Evolutionary conservation across 2,888 invertebrate species (phyloP).

Genomic region (Agrotis ipsilon): DNA sequence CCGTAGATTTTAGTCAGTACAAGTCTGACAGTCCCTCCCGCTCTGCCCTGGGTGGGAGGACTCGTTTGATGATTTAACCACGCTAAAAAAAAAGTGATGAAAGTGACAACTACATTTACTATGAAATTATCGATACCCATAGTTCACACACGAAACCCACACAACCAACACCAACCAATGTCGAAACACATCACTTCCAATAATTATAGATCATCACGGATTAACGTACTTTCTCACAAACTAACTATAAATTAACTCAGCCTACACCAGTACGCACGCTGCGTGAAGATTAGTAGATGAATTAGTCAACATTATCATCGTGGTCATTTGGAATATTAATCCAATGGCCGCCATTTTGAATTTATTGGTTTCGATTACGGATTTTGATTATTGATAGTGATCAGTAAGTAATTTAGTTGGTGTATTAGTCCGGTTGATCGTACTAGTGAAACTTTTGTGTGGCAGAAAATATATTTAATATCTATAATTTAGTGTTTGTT

Average conservation of each 20-base stretch:
- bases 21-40: no score
- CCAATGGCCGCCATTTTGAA: slow-evolving; percentile 44
- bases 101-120: neutral
- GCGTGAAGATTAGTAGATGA: slow-evolving; percentile 61
- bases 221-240: slow-evolving; percentile 61
- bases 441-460: no score
- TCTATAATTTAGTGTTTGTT: no score
- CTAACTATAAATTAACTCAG: slow-evolving; percentile 59
- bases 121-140: neutral
- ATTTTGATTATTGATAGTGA: slow-evolving; percentile 33
- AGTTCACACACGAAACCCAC: slow-evolving; percentile 39
- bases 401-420: slow-evolving; percentile 4
- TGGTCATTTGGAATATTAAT: slow-evolving; percentile 54
- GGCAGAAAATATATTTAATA: no score
- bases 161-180: slow-evolving; percentile 22
- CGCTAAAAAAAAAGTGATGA: no score
- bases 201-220: slow-evolving; percentile 58
- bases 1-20: no score
- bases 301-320: slow-evolving; percentile 64
- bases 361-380: slow-evolving; percentile 38
- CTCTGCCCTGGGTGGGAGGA: no score
- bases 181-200: slow-evolving; percentile 52
- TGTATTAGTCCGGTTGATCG: neutral
- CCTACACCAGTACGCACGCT: slow-evolving; percentile 51
- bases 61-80: no score